phyloP scores from a whole-genome alignment of 2,888 invertebrate species.

The Mesorhabditis belari region DNA sequence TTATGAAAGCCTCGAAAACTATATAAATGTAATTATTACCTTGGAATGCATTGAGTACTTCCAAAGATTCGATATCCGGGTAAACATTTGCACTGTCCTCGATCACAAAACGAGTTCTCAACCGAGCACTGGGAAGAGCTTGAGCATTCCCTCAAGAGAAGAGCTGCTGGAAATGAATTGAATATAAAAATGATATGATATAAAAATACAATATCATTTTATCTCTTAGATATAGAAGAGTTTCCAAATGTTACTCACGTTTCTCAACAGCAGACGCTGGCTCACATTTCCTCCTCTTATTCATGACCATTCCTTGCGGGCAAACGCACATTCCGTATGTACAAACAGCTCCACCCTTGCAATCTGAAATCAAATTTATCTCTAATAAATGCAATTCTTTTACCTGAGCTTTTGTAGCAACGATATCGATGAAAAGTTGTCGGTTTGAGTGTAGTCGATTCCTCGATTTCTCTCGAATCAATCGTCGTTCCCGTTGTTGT shows the following conservation, averaged over 20 bases:
- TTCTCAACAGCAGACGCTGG: background rate
- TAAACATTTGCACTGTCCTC: constrained; percentile 27
- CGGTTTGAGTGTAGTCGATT: background rate
- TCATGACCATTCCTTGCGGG: constrained; percentile 20
- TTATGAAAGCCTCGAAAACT: background rate
- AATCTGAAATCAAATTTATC: background rate
- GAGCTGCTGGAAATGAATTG: constrained; percentile 17
- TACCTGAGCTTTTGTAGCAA: background rate
- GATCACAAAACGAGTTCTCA: constrained; percentile 23
- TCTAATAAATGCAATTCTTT: background rate
- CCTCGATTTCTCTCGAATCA: background rate
- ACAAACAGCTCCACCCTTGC: constrained; percentile 18
- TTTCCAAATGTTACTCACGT: too few relatives aligned
- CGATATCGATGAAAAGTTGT: background rate
- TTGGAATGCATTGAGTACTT: constrained; percentile 33
- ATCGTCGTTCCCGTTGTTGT: background rate
- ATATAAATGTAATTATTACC: background rate
- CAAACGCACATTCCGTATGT: constrained; percentile 13
- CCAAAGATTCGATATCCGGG: constrained; percentile 32
- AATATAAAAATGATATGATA: background rate
- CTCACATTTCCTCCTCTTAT: constrained; percentile 4
- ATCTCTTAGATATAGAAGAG: too few relatives aligned
- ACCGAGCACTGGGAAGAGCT: constrained; percentile 21
- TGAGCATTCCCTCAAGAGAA: constrained; percentile 26
- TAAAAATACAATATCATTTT: constrained; percentile 3